Base-by-base conservation (phyloP, 2,113 vertebrate species). In the Mesembrinibis cayennensis region DNA sequence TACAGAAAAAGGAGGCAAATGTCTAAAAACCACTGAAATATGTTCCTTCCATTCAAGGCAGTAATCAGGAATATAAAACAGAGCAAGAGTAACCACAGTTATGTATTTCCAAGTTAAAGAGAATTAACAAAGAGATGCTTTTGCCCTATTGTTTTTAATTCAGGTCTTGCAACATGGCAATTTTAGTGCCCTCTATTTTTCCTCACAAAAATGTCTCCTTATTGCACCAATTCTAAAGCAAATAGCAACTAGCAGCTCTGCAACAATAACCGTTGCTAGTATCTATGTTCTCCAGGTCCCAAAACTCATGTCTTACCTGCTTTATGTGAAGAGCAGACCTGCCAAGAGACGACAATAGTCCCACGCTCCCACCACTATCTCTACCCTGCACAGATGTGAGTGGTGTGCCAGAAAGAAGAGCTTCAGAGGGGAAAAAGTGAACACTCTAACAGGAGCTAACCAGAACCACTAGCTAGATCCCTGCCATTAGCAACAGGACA, bases 11-110 rank as follows among this genome's bases (percentile, higher is more conserved):
- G 13, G 18, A 10, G 2, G 4, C 6, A 10, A 27, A 85, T 16
- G 16, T 44, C 47, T 47, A 25, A 18, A 87, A 55, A 4, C 2
- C 23, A 36, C 14, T 17, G 5, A 76, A 44, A 20, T 13, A 17
- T 0, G 0, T 61, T 70, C 8, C 4, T 55, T 25, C 4, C 22
- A 19, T 21, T 74, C 15, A 73, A 65, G 50, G 59, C 23, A n/a
- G 16, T 5, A 36, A 45, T 52, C 34, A 59, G 73, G 63, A 76
- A 11, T 9, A 30, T 3, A 26, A 58, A 58, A n/a, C 7, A 44
- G 16, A 32, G 36, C n/a, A 71, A 29, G 19, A 83, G 19, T 17
- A 93, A 84, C 19, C 3, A 12, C 10, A 55, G 17, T 71, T 55
- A 70, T 18, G 4, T 32, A 62, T 52, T 89, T 79, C 44, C n/a